Percentiles rank a stretch among this genome's conserved stretches.
phyloP scores from a whole-genome alignment of 2,797 vertebrate genomes.

The Pseudopleuronectes americanus region DNA sequence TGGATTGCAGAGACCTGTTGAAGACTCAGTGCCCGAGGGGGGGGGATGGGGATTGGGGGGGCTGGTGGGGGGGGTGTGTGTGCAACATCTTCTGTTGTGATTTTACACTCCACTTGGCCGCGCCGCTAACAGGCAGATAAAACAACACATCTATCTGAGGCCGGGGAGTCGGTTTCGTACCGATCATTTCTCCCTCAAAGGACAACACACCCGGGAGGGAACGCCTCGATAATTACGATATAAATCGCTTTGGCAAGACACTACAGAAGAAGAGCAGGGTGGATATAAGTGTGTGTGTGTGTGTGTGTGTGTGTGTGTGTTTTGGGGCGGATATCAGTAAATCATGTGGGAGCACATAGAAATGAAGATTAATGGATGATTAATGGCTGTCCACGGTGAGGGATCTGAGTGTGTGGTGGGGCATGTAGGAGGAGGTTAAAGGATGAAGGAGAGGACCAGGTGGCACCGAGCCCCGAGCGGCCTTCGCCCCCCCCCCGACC shows the following conservation, averaged over 20 bases:
- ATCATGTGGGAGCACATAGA: slow-evolving; percentile 47
- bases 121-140: slow-evolving; percentile 64
- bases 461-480: slow-evolving; percentile 40
- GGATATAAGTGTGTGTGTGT: slow-evolving; percentile 30
- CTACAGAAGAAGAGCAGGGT: slow-evolving; percentile 27
- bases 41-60: no score
- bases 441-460: slow-evolving; percentile 68
- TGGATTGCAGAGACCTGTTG: slow-evolving; percentile 66
- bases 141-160: slow-evolving; percentile 63
- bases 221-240: slow-evolving; percentile 64
- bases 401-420: slow-evolving; percentile 54
- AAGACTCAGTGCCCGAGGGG: slow-evolving; percentile 40
- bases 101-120: slow-evolving; percentile 71
- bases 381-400: slow-evolving; percentile 57
- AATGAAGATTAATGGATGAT: slow-evolving; percentile 72
- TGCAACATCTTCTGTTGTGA: slow-evolving; percentile 48
- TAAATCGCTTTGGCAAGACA: slow-evolving; percentile 45
- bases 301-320: slow-evolving; percentile 37
- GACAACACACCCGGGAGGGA: slow-evolving; percentile 54
- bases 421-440: slow-evolving; percentile 52
- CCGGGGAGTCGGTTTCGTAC: slow-evolving; percentile 50
- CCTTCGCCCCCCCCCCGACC: neutral
- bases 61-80: slow-evolving; percentile 1
- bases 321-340: slow-evolving; percentile 41
- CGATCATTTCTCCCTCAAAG: slow-evolving; percentile 60